Percentiles rank a stretch among this genome's conserved stretches.
These are phyloP conservation scores for Onychostoma macrolepis DNA, from an alignment of 2,113 vertebrate genomes.

Conservation along the genomic window DNA sequence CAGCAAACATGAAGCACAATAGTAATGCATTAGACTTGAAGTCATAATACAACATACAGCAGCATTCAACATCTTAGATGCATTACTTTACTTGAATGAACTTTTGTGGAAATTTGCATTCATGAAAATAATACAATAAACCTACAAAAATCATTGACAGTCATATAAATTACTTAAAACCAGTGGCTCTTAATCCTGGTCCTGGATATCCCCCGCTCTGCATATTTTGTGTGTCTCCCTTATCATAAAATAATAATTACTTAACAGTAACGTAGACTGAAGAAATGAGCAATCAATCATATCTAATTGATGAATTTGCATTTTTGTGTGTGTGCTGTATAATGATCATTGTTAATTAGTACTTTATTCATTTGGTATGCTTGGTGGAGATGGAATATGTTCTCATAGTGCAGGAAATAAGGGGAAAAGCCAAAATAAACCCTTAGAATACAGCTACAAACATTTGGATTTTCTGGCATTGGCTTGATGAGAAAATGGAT, in stretches of 20 bases:
- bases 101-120: background rate
- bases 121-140: background rate
- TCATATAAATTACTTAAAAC: no score
- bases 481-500: conserved; percentile 9
- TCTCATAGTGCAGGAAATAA: background rate
- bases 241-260: background rate
- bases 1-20: conserved; percentile 16
- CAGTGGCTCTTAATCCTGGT: no score
- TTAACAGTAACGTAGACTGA: background rate
- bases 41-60: background rate
- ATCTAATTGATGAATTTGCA: background rate
- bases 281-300: background rate
- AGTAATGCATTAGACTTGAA: background rate
- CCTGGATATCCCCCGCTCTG: no score
- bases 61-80: background rate
- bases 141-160: background rate
- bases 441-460: background rate
- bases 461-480: conserved; percentile 18
- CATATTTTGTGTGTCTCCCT: no score
- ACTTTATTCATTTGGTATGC: background rate
- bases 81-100: background rate
- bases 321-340: background rate
- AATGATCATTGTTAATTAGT: background rate
- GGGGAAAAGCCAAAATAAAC: background rate
- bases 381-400: background rate